phyloP scores from a whole-genome alignment of 2,888 invertebrate genomes.

The Drosophila neutralis region DNA sequence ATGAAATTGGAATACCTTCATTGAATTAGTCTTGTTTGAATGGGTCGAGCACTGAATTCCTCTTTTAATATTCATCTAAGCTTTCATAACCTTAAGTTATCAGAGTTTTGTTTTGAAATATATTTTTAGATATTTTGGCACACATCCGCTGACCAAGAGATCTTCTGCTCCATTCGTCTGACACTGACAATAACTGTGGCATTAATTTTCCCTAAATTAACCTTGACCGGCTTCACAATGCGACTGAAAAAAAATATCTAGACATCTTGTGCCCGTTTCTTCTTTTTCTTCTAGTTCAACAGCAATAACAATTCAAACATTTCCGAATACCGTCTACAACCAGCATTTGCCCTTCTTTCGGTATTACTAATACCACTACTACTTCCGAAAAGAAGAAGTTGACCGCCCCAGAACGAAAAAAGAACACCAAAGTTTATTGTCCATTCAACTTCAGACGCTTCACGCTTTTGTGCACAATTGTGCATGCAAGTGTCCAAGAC shows the following conservation, averaged over 20 bases:
- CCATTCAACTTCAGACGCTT: slow-evolving; percentile 63
- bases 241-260: slow-evolving; percentile 45
- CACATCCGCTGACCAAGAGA: slow-evolving; percentile 71
- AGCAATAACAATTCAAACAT: slow-evolving; percentile 26
- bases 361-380: slow-evolving; percentile 17
- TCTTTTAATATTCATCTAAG: slow-evolving; percentile 35
- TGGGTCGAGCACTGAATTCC: slow-evolving; percentile 35
- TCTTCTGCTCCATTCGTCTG: slow-evolving; percentile 63
- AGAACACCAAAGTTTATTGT: slow-evolving; percentile 66
- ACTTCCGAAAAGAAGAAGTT: slow-evolving; percentile 73
- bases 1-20: slow-evolving; percentile 39
- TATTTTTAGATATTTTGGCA: slow-evolving; percentile 61
- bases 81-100: slow-evolving; percentile 36
- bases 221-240: slow-evolving; percentile 81
- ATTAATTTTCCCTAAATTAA: slow-evolving; percentile 75
- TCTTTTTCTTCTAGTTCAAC: slow-evolving; percentile 41
- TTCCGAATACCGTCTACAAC: slow-evolving; percentile 48
- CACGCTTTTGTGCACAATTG: slow-evolving; percentile 80
- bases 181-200: slow-evolving; percentile 59
- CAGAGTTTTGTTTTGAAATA: slow-evolving; percentile 34
- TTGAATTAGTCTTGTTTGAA: slow-evolving; percentile 62
- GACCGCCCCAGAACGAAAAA: slow-evolving; percentile 54
- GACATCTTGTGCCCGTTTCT: slow-evolving; percentile 63
- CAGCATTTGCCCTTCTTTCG: slow-evolving; percentile 31
- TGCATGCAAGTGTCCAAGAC: slow-evolving; percentile 77